Conservation (phyloP, 1,140 invertebrate genomes). For the Diplogasteroides magnus region DNA sequence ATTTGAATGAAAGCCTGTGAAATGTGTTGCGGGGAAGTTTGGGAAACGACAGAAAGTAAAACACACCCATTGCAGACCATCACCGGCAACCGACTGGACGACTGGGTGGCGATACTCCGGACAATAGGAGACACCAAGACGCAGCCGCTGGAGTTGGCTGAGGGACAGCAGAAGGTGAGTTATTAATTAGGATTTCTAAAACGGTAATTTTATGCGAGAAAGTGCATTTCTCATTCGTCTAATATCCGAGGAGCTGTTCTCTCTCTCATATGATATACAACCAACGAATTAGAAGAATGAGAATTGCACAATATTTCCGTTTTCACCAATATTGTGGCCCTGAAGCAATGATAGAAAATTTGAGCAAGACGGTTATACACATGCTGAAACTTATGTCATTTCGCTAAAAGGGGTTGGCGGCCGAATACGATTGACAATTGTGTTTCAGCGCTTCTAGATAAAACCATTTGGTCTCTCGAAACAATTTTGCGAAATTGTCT, state of each 20-base stretch:
- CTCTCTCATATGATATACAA: no score
- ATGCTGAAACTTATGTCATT: no score
- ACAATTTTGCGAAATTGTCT: no score
- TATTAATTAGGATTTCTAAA: conserved; percentile 30
- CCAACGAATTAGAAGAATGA: conserved; percentile 11
- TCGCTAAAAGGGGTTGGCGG: no score
- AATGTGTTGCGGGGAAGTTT: no score
- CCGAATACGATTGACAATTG: not conserved
- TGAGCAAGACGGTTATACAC: no score
- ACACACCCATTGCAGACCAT: conserved; percentile 23
- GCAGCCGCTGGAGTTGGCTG: conserved; percentile 32
- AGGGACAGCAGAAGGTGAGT: conserved; percentile 37
- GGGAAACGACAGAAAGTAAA: no score
- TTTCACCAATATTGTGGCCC: conserved; percentile 7
- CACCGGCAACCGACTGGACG: conserved; percentile 36
- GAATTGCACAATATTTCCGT: conserved; percentile 13
- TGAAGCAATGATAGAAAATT: not conserved
- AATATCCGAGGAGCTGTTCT: conserved; percentile 7
- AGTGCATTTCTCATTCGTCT: conserved; percentile 34
- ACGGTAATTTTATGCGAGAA: no score
- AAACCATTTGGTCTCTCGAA: not conserved
- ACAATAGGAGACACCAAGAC: conserved; percentile 41
- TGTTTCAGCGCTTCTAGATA: not conserved
- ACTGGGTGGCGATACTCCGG: conserved; percentile 36
- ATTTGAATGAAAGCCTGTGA: no score